Evolutionary conservation across 1,140 invertebrate genomes (phyloP), one percentile per base, ranked within the genome.

Genomic region (Caenorhabditis brenneri): DNA sequence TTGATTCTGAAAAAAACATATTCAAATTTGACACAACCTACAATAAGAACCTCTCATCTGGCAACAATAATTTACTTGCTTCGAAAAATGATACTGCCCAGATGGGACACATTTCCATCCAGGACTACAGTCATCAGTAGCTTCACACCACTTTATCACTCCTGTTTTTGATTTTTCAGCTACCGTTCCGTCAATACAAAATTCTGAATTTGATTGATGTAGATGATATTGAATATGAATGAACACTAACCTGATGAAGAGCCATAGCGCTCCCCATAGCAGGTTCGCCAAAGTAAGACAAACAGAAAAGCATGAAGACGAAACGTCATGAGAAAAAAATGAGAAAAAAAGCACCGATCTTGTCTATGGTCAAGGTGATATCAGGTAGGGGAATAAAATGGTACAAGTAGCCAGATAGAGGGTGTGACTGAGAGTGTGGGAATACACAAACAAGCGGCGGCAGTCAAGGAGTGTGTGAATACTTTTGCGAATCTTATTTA

Each of bases 21-120:
- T 5, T 29, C 36, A 31, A 16, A 19, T 10, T 9, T 7, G 1
- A 3, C 7, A 27, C 31, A 48, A 16, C 27, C 36, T 31, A 16
- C 7, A 0, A 2, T 3, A 39, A n/a, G n/a, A 33, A 81, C 80
- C 80, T 42, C 80, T 81, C 29, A 55, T 58, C 39, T 81, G 80
- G 15, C 80, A 81, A 24, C 80, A 81, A 27, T 81, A 81, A 19
- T 81, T 81, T 3, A 81, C 65, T 27, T 55, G 49, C 19, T 55
- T 55, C 9, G 48, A 51, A 29, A 81, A 81, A 42, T 81, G 80
- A 55, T 81, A 36, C 16, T 81, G 31, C 22, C 49, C 53, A 22
- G 80, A 55, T 22, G 80, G 53, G 0, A 58, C 53, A 55, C 80
- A 81, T 60, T 81, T 81, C 48, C 53, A 81, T 27, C 53, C 80